Evolutionary conservation across 2,888 invertebrate genomes (phyloP).

Genomic region (Lasioglossum morio): DNA sequence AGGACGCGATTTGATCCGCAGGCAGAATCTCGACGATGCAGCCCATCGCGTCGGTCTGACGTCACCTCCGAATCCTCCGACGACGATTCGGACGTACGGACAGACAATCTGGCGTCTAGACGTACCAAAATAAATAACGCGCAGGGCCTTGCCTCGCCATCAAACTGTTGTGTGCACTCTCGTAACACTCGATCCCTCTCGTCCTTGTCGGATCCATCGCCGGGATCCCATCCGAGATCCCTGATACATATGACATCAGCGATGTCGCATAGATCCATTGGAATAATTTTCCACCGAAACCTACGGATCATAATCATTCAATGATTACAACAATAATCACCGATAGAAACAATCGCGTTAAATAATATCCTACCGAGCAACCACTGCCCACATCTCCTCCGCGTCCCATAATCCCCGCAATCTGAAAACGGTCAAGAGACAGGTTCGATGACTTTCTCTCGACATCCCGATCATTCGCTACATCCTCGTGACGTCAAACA

Average conservation of each 20-base stretch:
- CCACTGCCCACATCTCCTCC: background rate
- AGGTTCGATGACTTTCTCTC: slow-evolving; percentile 51
- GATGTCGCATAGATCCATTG: background rate
- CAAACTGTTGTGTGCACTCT: slow-evolving; percentile 80
- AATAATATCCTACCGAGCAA: background rate
- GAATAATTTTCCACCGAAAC: too few relatives aligned
- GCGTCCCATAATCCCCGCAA: background rate
- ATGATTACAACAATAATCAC: too few relatives aligned
- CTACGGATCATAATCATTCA: too few relatives aligned
- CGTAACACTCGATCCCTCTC: slow-evolving; percentile 70
- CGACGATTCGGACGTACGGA: slow-evolving; percentile 76
- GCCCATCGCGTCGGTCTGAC: slow-evolving; percentile 69
- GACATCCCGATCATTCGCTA: slow-evolving; percentile 27
- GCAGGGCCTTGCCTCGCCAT: slow-evolving; percentile 72
- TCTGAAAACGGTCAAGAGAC: background rate
- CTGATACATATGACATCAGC: background rate
- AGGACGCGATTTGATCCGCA: slow-evolving; percentile 43
- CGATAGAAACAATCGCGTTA: background rate
- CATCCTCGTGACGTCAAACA: slow-evolving; percentile 31
- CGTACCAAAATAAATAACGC: slow-evolving; percentile 82
- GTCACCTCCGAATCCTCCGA: slow-evolving; percentile 80
- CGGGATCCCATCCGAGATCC: background rate
- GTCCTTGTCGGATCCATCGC: slow-evolving; percentile 67
- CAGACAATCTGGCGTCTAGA: slow-evolving; percentile 84
- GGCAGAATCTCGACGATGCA: slow-evolving; percentile 67